Evolutionary conservation across 2,888 invertebrate species (phyloP), one percentile per base, ranked within the genome.

Genomic region (Melanotus villosus): DNA sequence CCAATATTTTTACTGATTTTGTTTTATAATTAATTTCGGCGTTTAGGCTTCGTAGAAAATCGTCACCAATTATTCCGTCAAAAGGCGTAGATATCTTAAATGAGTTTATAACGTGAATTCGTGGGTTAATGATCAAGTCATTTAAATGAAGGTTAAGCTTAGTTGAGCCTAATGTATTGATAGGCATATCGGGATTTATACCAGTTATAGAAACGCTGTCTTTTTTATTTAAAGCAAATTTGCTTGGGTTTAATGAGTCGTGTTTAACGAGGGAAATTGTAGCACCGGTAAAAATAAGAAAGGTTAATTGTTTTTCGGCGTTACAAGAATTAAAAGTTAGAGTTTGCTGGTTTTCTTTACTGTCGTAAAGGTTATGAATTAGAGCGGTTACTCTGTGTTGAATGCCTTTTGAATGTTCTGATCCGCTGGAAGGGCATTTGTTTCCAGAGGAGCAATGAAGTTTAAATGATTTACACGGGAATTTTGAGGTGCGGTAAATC

Each of bases 231-330:
- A 47, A 10, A 1, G 3, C 2, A 1, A n/a, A 4, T 19, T 23
- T 12, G 1, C 23, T 9, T 3, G 47, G 19, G 1, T 5, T 19
- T 21, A 47, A 23, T 14, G 14, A 16, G 16, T 43, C 43, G 43
- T 34, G 34, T n/a, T 34, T 34, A n/a, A 34, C 10, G 6, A 41
- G 16, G 5, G 3, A 18, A 18, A 41, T 26, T 3, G 19, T 47
- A 7, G 47, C 47, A 23, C 47, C 47, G 9, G 71, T 73, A 32
- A 65, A 68, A 9, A 64, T 16, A 1, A 56, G 30, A 14, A 64
- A 43, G 5, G 21, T 41, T 18, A 57, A 9, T 7, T 18, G 0
- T 57, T 57, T 57, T 0, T 18, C 1, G 3, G 57, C 16, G 9
- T 41, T 41, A 1, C 5, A 18, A 12, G 38, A 38, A 12, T 12